A percentile compares a stretch with the other conserved stretches of the same genome.
phyloP scores from a whole-genome alignment of 2,888 invertebrate species.

The Autographa pulchrina region DNA sequence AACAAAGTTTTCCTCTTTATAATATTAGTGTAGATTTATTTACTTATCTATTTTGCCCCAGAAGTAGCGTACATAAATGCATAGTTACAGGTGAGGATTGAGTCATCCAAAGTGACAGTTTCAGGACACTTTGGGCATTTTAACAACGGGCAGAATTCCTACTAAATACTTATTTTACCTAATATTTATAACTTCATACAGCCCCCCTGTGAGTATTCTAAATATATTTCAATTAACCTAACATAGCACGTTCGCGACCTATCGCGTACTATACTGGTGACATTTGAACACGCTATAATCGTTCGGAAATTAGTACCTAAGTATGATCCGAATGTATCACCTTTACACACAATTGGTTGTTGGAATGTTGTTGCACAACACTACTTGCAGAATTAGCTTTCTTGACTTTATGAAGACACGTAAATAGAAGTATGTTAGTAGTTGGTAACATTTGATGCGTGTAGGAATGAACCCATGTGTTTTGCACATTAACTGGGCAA shows the following conservation, averaged over 20 bases:
- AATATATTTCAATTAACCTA: conserved; percentile 32
- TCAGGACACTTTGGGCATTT: no score
- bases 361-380: conserved; percentile 16
- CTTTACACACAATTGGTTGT: conserved; percentile 40
- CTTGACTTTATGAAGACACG: neutral
- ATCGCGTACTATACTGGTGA: conserved; percentile 49
- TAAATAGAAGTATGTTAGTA: neutral
- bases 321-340: conserved; percentile 33
- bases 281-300: conserved; percentile 43
- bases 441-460: neutral
- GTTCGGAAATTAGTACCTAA: conserved; percentile 16
- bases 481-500: no score
- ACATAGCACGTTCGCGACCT: conserved; percentile 40
- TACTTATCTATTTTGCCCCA: no score
- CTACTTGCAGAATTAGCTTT: neutral
- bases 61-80: no score
- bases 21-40: no score
- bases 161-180: no score
- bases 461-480: neutral
- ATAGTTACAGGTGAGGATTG: no score
- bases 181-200: no score
- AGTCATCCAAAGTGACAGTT: no score
- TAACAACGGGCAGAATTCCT: no score
- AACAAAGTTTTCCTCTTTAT: no score
- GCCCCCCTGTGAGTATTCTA: neutral